Evolutionary conservation across 1,140 invertebrate species (phyloP).

Genomic region (Hesperophylax magnus): DNA sequence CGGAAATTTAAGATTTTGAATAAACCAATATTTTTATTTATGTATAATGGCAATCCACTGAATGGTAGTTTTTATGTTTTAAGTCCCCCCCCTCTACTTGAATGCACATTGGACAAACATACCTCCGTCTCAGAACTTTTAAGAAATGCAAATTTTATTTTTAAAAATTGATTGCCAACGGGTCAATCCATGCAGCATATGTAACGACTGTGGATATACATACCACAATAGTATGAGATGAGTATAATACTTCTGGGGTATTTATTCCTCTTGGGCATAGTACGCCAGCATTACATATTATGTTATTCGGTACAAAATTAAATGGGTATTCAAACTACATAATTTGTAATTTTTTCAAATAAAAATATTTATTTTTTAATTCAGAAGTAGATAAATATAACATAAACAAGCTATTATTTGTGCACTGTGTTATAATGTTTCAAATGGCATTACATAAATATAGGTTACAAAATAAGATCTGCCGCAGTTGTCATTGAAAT

Average conservation of each 20-base stretch:
- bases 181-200: background rate
- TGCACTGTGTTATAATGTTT: background rate
- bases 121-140: background rate
- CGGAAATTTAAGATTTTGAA: no score
- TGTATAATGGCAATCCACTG: background rate
- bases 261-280: no score
- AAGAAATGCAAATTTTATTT: background rate
- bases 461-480: background rate
- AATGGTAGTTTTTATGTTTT: background rate
- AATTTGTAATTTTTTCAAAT: background rate
- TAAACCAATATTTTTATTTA: background rate
- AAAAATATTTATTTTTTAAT: background rate
- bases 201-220: no score
- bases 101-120: background rate
- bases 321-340: no score
- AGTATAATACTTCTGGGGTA: no score
- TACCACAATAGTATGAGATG: no score
- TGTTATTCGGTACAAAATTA: no score
- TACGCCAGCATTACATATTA: no score
- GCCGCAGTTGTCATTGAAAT: background rate
- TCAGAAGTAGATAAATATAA: background rate
- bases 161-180: background rate
- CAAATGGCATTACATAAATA: background rate
- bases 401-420: background rate
- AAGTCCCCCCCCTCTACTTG: background rate